Evolutionary conservation across 2,888 invertebrate genomes (phyloP).

Genomic region (Drosophila hamatofila): DNA sequence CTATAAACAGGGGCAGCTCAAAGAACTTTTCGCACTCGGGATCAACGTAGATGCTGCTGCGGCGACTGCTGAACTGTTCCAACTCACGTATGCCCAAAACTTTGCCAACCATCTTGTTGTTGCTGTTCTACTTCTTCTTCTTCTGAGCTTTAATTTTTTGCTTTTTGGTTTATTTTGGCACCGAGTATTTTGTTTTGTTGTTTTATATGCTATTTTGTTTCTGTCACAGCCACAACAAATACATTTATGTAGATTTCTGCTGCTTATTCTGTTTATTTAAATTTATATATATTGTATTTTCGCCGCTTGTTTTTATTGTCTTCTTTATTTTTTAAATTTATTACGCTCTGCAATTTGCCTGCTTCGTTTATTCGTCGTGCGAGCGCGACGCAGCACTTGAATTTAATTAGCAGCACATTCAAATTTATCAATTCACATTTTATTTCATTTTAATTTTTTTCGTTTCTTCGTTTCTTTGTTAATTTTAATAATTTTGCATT

Average conservation of each 20-base stretch:
- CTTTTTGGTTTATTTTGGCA: slow-evolving; percentile 69
- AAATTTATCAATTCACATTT: slow-evolving; percentile 75
- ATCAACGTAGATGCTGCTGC: slow-evolving; percentile 85
- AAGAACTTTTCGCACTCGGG: slow-evolving; percentile 85
- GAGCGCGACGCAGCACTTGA: slow-evolving; percentile 75
- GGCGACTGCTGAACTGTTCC: slow-evolving; percentile 84
- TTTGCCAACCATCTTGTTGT: slow-evolving; percentile 84
- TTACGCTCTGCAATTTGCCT: slow-evolving; percentile 78
- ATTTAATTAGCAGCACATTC: slow-evolving; percentile 77
- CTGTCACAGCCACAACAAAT: slow-evolving; percentile 67
- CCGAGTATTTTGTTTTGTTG: slow-evolving; percentile 47
- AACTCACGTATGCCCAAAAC: slow-evolving; percentile 84
- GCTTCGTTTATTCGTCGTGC: slow-evolving; percentile 66
- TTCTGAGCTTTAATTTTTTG: slow-evolving; percentile 10
- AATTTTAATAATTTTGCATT: slow-evolving; percentile 59
- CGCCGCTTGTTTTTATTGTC: slow-evolving; percentile 59
- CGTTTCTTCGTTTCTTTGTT: slow-evolving; percentile 16
- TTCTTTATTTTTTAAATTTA: slow-evolving; percentile 56
- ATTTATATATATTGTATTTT: slow-evolving; percentile 27
- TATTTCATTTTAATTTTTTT: slow-evolving; percentile 20
- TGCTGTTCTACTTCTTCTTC: slow-evolving; percentile 26
- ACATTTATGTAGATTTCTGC: slow-evolving; percentile 76
- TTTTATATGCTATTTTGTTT: slow-evolving; percentile 41
- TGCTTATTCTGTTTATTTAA: slow-evolving; percentile 45
- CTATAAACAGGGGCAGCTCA: slow-evolving; percentile 84